Percentiles rank a stretch among this genome's conserved stretches.
Conservation (phyloP, 2,797 vertebrate genomes). For the Gallinago stenura region DNA sequence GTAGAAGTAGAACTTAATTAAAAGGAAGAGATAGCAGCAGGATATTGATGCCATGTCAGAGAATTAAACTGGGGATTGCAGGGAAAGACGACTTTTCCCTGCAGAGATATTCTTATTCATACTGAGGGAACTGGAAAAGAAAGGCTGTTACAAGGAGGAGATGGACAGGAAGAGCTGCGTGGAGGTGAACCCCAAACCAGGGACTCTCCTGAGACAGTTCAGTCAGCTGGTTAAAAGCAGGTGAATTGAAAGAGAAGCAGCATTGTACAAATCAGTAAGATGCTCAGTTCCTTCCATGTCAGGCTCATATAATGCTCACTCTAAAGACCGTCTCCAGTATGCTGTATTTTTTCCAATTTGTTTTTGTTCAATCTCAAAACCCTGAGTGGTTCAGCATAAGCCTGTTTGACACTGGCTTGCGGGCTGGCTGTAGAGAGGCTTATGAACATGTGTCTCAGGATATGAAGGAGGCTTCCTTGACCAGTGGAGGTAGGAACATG, state of each 20-base stretch:
- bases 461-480: neutral
- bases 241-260: constrained; percentile 18
- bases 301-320: neutral
- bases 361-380: neutral
- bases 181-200: neutral
- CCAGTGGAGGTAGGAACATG: neutral
- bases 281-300: neutral
- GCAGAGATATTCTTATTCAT: constrained; percentile 42
- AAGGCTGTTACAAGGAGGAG: neutral
- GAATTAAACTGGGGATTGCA: constrained; percentile 46
- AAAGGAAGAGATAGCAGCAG: constrained; percentile 32
- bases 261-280: neutral
- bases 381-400: neutral
- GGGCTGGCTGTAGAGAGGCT: neutral
- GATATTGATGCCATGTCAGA: constrained; percentile 45
- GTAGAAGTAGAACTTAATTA: constrained; percentile 62
- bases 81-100: constrained; percentile 11
- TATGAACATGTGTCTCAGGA: neutral
- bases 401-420: neutral
- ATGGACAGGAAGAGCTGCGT: neutral
- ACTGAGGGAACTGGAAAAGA: neutral
- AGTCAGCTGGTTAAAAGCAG: constrained; percentile 39
- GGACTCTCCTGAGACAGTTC: constrained; percentile 4
- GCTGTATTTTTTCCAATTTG: neutral
- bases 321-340: neutral